phyloP scores from a whole-genome alignment of 2,113 vertebrate species.

The Electrona antarctica region DNA sequence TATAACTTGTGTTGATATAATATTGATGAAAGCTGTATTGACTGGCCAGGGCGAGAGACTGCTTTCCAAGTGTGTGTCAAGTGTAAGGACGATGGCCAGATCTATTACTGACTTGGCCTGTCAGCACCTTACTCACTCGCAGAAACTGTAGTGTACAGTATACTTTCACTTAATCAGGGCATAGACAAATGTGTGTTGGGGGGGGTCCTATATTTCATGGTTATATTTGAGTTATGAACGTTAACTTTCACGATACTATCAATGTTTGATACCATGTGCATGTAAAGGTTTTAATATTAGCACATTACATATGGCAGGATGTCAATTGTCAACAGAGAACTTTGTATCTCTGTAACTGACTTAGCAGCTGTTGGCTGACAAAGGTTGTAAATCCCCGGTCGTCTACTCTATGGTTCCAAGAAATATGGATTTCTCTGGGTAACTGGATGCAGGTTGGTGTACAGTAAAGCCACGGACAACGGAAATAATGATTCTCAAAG shows the following conservation, averaged over 20 bases:
- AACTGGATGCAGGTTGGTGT: constrained; percentile 14
- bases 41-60: neutral
- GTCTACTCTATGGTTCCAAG: constrained; percentile 26
- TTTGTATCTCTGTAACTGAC: constrained; percentile 19
- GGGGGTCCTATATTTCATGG: too few species aligned
- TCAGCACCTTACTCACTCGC: neutral
- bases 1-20: constrained; percentile 26
- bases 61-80: neutral
- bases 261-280: too few species aligned
- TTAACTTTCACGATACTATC: too few species aligned
- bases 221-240: too few species aligned
- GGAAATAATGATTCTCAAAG: constrained; percentile 24
- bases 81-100: too few species aligned
- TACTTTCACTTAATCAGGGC: too few species aligned
- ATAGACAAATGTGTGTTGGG: too few species aligned
- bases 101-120: neutral
- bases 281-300: too few species aligned
- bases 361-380: constrained; percentile 38
- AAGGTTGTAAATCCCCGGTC: constrained; percentile 35
- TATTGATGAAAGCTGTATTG: constrained; percentile 19
- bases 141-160: too few species aligned
- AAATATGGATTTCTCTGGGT: constrained; percentile 24
- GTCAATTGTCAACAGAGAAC: too few species aligned
- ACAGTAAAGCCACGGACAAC: constrained; percentile 20
- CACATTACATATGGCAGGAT: too few species aligned